These are phyloP conservation scores for Agonopterix heracliana DNA, from an alignment of 2,888 invertebrate species.

Conservation along the genomic window DNA sequence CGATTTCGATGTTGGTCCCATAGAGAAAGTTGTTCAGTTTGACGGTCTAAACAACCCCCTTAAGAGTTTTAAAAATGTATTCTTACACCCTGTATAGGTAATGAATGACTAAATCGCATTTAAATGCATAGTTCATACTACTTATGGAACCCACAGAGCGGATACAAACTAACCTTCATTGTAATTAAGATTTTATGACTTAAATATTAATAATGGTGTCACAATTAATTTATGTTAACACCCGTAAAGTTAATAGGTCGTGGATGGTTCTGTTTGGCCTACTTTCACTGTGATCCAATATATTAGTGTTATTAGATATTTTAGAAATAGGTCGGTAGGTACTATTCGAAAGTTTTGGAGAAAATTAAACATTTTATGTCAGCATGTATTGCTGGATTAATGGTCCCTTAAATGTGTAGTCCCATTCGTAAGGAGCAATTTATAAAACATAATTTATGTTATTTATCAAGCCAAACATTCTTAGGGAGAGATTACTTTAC, in stretches of 20 bases:
- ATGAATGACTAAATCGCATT: no score
- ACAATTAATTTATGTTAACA: conserved; percentile 19
- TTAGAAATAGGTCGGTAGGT: background rate
- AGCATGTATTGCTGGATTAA: conserved; percentile 17
- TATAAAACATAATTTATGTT: conserved; percentile 17
- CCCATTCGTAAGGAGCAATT: conserved; percentile 16
- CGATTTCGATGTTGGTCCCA: no score
- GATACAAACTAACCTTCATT: background rate
- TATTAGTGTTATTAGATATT: conserved; percentile 3
- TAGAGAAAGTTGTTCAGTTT: no score
- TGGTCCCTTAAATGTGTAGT: conserved; percentile 11
- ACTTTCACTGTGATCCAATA: conserved; percentile 43
- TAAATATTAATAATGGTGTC: conserved; percentile 6
- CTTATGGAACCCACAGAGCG: no score
- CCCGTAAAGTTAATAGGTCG: conserved; percentile 23
- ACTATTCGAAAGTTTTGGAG: conserved; percentile 23
- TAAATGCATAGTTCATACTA: no score
- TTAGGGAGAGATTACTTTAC: conserved; percentile 17
- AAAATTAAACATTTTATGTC: conserved; percentile 9
- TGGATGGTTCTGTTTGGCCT: conserved; percentile 34
- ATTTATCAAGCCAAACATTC: conserved; percentile 7
- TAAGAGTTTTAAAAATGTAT: no score
- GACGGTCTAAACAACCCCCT: no score
- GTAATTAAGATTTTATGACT: conserved; percentile 4
- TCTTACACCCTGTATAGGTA: no score